Evolutionary conservation across 2,797 vertebrate genomes (phyloP), one percentile per base, ranked within the genome.

Genomic region (Threskiornis aethiopicus): DNA sequence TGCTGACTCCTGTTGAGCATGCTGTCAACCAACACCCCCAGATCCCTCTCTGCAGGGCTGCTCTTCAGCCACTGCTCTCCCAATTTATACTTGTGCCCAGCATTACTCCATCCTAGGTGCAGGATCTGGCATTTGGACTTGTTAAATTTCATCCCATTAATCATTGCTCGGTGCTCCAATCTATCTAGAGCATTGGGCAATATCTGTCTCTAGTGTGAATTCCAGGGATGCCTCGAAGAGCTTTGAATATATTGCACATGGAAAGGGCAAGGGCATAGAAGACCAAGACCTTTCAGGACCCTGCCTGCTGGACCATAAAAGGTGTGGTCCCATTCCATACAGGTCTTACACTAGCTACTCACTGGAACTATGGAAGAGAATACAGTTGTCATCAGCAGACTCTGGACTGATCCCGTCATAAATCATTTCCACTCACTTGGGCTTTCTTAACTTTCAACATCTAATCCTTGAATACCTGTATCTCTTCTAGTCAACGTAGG

Each of bases 1-100:
- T 39, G 24, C n/a, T 33, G 17, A 5, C 16, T 59, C 17, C 2
- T 7, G 18, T 2, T 28, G n/a, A 46, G 22, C 15, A 17, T 22
- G 44, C 9, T 16, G 41, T 2, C 2, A 0, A 29, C 12, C 29
- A 25, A 12, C 47, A 39, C 4, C 6, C 11, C 15, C 22, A 16
- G 15, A 28, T 28, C 28, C 10, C 16, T 37, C 18, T 65, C 51
- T 52, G 39, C 28, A 54, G 47, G 41, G 41, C 4, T 70, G 10
- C 39, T 46, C 10, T 59, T 7, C 52, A 52, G 11, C 13, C 22
- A 13, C 9, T 44, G 3, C 20, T 64, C 35, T 72, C 35, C 29
- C 24, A 24, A 0, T 26, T 31, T 52, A 33, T 31, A 37, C 11
- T 13, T 37, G 37, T 59, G 9, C 4, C 21, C 0, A 0, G 9